Evolutionary conservation across 2,888 invertebrate genomes (phyloP).

Genomic region (Trichacis sp.): DNA sequence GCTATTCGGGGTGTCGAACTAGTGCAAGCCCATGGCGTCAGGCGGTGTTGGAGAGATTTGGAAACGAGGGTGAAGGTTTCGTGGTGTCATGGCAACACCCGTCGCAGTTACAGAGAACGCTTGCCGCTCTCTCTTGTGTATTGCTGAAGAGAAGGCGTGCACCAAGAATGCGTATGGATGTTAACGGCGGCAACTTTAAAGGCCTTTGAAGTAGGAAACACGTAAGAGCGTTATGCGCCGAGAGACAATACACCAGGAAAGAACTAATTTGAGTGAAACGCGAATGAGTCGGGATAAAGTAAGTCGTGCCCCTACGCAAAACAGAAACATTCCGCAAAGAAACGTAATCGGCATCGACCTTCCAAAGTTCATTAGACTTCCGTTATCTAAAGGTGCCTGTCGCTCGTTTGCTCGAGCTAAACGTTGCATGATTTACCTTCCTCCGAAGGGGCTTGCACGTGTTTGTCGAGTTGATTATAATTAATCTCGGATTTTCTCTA

Average conservation of each 20-base stretch:
- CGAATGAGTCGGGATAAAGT: conserved; percentile 35
- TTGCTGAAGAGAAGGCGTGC: conserved; percentile 16
- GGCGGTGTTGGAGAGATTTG: conserved; percentile 50
- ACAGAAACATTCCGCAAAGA: neutral
- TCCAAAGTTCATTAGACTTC: too few species aligned
- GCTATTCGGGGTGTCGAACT: conserved; percentile 41
- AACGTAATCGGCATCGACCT: neutral
- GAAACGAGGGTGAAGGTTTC: conserved; percentile 58
- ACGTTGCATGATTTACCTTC: too few species aligned
- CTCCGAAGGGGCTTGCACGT: too few species aligned
- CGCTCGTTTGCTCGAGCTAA: too few species aligned
- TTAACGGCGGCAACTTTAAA: conserved; percentile 38
- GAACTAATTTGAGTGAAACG: conserved; percentile 44
- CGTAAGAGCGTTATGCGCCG: conserved; percentile 49
- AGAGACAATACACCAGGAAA: conserved; percentile 35
- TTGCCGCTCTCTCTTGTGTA: conserved; percentile 39
- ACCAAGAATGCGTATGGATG: conserved; percentile 36
- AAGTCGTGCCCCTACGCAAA: too few species aligned
- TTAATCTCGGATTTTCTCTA: neutral
- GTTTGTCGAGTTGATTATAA: neutral
- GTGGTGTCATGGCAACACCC: conserved; percentile 68
- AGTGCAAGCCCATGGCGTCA: conserved; percentile 18
- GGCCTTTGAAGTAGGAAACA: conserved; percentile 53
- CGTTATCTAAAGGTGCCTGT: too few species aligned
- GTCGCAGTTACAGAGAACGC: conserved; percentile 51